Evolutionary conservation across 2,797 vertebrate species (phyloP).

Genomic region (Hemitrygon akajei): DNA sequence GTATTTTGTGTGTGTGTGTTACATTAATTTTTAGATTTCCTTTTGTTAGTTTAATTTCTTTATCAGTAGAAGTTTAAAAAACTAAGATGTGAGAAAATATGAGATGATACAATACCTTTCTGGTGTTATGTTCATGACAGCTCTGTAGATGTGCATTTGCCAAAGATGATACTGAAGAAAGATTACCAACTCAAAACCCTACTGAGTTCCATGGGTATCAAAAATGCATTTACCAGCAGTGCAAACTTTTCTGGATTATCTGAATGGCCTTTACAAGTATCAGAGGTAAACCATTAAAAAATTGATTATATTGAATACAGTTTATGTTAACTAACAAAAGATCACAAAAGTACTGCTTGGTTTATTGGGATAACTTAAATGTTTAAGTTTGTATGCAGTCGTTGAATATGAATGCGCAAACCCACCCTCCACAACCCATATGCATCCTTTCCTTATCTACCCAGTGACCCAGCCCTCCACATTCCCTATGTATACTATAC

Average conservation of each 20-base stretch:
- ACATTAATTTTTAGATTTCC: background rate
- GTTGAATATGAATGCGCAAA: background rate
- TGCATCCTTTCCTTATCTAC: no score
- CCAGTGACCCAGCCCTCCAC: no score
- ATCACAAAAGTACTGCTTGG: background rate
- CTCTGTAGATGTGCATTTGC: constrained; percentile 45
- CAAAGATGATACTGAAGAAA: constrained; percentile 50
- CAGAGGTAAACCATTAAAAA: constrained; percentile 48
- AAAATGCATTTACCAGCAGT: constrained; percentile 49
- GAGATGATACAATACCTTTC: background rate
- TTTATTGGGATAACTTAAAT: background rate
- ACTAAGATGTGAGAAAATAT: background rate
- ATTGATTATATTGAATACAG: background rate
- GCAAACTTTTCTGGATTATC: constrained; percentile 56
- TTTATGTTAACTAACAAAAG: background rate
- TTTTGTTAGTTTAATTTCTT: background rate
- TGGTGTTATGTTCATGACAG: constrained; percentile 38
- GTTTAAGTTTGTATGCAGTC: background rate
- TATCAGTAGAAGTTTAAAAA: background rate
- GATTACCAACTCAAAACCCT: constrained; percentile 48
- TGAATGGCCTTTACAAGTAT: constrained; percentile 48
- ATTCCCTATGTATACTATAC: no score
- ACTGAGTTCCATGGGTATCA: constrained; percentile 51
- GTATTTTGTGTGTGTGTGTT: no score
- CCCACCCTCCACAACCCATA: no score